A percentile compares a stretch with the other conserved stretches of the same genome.
These are phyloP conservation scores for Drosophila nasuta DNA, from an alignment of 1,140 invertebrate species.

Conservation along the genomic window DNA sequence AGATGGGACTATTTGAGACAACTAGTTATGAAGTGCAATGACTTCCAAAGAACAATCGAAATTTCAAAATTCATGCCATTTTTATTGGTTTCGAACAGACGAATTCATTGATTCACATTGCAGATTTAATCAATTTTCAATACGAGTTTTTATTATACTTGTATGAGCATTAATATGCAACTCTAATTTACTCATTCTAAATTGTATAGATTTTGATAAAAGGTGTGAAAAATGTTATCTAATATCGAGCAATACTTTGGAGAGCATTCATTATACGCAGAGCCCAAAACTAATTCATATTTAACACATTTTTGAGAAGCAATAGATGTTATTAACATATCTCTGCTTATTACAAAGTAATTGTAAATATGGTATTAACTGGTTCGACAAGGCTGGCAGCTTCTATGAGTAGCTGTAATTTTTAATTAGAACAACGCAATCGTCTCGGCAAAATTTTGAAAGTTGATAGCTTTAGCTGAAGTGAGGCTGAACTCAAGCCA, in stretches of 20 bases:
- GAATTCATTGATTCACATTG: not conserved
- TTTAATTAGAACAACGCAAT: slow-evolving; percentile 14
- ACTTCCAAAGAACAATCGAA: slow-evolving; percentile 1
- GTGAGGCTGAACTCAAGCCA: not conserved
- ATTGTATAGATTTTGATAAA: no score
- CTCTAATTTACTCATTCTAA: no score
- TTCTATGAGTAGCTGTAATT: not conserved
- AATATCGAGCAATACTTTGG: no score
- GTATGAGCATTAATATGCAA: no score
- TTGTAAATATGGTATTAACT: not conserved
- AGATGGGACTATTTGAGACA: not conserved
- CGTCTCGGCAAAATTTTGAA: not conserved
- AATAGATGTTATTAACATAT: not conserved
- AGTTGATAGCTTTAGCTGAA: slow-evolving; percentile 4
- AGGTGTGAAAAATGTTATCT: no score
- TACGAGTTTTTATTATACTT: not conserved
- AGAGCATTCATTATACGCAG: not conserved
- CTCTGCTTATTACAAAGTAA: not conserved
- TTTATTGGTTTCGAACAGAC: not conserved
- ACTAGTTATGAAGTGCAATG: slow-evolving; percentile 34
- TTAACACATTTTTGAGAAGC: not conserved
- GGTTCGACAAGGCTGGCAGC: not conserved
- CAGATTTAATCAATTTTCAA: not conserved
- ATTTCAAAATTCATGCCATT: not conserved
- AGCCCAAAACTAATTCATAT: not conserved